Evolutionary conservation across 1,140 invertebrate genomes (phyloP).

Genomic region (Aphaenogaster floridana): DNA sequence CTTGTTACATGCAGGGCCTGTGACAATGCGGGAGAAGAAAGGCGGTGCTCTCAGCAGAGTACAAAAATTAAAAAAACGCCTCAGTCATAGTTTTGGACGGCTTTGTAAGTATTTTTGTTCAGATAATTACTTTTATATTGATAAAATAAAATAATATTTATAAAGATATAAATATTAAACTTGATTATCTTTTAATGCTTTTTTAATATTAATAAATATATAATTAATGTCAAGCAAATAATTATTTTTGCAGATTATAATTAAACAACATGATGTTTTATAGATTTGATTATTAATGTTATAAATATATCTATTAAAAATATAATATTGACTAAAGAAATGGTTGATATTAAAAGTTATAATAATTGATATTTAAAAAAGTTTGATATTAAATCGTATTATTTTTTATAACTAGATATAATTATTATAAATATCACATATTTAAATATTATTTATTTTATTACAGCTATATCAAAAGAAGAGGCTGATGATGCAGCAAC

Average conservation of each 20-base stretch:
- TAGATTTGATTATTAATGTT: conserved; percentile 6
- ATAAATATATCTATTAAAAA: neutral
- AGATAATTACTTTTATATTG: neutral
- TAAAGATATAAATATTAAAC: neutral
- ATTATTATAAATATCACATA: neutral
- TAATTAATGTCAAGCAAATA: neutral
- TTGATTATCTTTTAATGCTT: neutral
- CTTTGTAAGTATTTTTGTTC: conserved; percentile 91
- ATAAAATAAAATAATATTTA: neutral
- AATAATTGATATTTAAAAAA: neutral
- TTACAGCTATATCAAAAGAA: conserved; percentile 92
- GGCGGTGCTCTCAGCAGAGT: conserved; percentile 94
- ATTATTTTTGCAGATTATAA: neutral
- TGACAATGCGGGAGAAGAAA: conserved; percentile 96
- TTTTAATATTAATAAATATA: neutral
- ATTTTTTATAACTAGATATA: neutral
- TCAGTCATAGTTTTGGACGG: conserved; percentile 96
- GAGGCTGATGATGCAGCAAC: conserved; percentile 90
- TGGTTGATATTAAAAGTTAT: neutral
- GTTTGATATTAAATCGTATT: neutral
- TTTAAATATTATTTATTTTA: conserved; percentile 69
- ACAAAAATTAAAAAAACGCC: conserved; percentile 96
- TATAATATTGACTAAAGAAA: neutral
- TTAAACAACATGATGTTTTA: conserved; percentile 11
- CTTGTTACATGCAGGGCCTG: conserved; percentile 83